A percentile compares a stretch with the other conserved stretches of the same genome.
These are phyloP conservation scores for Andricus quercusramuli DNA, from an alignment of 2,888 invertebrate species.

Conservation along the genomic window DNA sequence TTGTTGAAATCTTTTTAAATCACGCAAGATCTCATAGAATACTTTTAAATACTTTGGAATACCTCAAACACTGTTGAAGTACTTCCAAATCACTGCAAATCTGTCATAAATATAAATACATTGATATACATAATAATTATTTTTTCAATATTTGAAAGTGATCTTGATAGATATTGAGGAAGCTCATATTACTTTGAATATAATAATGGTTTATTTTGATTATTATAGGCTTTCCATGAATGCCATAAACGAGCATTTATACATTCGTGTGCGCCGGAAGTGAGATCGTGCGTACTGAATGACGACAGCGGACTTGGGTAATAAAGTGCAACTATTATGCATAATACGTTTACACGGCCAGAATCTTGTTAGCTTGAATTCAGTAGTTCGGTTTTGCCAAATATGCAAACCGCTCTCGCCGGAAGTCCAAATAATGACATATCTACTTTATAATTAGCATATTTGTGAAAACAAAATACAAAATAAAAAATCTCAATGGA, in stretches of 20 bases:
- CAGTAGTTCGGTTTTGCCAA: slow-evolving; percentile 22
- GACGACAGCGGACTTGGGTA: slow-evolving; percentile 46
- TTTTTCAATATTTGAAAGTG: too few relatives aligned
- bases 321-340: slow-evolving; percentile 53
- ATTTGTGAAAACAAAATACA: background rate
- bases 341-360: slow-evolving; percentile 55
- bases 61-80: too few relatives aligned
- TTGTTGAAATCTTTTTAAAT: too few relatives aligned
- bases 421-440: background rate
- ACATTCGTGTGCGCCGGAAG: background rate
- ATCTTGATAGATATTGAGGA: background rate
- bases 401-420: background rate
- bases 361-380: slow-evolving; percentile 55
- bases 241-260: background rate
- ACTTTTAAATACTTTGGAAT: too few relatives aligned
- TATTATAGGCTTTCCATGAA: background rate
- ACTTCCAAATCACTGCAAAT: too few relatives aligned
- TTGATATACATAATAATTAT: too few relatives aligned
- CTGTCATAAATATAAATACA: too few relatives aligned
- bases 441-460: background rate
- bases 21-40: too few relatives aligned
- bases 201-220: background rate
- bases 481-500: background rate
- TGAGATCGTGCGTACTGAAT: background rate
- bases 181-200: background rate